Percentiles rank a stretch among this genome's conserved stretches.
Conservation (phyloP, 2,113 vertebrate species). For the Pelecanus crispus region DNA sequence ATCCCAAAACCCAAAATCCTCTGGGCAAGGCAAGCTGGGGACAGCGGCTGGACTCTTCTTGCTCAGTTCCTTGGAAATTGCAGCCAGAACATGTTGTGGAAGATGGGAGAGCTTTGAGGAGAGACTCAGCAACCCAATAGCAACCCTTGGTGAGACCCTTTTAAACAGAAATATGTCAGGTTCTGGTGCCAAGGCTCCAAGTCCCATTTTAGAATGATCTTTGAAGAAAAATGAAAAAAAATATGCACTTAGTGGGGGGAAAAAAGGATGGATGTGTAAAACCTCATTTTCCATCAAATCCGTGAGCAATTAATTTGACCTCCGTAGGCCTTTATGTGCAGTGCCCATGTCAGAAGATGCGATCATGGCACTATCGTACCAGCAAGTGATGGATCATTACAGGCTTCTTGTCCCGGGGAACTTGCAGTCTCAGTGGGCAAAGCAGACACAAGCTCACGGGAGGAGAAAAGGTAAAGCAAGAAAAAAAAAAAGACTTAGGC, state of each 20-base stretch:
- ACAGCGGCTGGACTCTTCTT: neutral
- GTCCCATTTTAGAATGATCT: neutral
- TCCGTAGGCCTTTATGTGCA: neutral
- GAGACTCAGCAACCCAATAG: neutral
- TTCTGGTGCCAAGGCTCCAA: neutral
- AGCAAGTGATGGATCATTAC: neutral
- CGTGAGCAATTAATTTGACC: neutral
- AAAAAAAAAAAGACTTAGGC: neutral
- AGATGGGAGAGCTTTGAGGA: neutral
- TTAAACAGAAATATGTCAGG: neutral
- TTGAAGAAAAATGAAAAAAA: neutral
- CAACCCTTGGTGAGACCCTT: neutral
- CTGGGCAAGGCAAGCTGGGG: rapidly evolving
- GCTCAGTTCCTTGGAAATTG: neutral
- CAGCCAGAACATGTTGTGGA: rapidly evolving
- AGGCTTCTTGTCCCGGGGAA: neutral
- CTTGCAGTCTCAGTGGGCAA: neutral
- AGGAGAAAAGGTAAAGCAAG: neutral
- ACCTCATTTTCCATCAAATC: neutral
- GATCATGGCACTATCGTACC: neutral
- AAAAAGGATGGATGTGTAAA: neutral
- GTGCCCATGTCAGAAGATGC: neutral
- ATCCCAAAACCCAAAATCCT: neutral
- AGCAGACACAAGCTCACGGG: neutral
- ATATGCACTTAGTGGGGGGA: rapidly evolving